phyloP scores from a whole-genome alignment of 2,797 vertebrate genomes.

The Onychomys torridus region DNA sequence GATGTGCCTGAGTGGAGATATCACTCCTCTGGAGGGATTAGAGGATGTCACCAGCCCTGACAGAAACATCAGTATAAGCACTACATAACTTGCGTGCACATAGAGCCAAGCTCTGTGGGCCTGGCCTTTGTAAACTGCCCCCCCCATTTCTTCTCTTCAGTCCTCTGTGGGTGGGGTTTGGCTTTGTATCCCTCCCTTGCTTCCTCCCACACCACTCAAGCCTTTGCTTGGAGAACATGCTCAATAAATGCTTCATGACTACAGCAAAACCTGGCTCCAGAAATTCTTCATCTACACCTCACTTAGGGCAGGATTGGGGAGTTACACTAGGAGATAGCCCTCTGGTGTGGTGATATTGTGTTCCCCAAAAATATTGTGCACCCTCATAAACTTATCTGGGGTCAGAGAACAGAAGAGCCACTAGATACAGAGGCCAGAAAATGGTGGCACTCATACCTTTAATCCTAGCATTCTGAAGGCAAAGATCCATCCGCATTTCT shows the following conservation, averaged over 20 bases:
- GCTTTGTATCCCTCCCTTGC: neutral
- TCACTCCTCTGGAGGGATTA: neutral
- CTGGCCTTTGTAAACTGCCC: neutral
- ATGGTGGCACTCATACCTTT: too few relatives aligned
- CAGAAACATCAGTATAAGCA: neutral
- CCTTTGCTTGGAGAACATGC: neutral
- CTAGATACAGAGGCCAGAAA: too few relatives aligned
- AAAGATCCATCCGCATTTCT: too few relatives aligned
- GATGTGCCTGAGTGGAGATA: neutral
- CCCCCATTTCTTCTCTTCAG: neutral
- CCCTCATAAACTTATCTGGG: too few relatives aligned
- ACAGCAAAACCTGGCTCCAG: neutral
- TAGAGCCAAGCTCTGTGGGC: neutral
- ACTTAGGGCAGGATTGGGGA: neutral
- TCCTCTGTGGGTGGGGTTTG: neutral
- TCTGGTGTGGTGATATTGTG: too few relatives aligned
- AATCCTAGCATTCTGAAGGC: too few relatives aligned
- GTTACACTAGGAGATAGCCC: neutral
- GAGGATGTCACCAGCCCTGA: neutral
- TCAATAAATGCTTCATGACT: conserved; percentile 57
- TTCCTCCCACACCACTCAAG: neutral
- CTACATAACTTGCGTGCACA: neutral
- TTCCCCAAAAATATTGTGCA: too few relatives aligned
- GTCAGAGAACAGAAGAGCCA: too few relatives aligned
- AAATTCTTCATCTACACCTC: neutral